phyloP scores from a whole-genome alignment of 2,888 invertebrate genomes.

The Pollenia angustigena region DNA sequence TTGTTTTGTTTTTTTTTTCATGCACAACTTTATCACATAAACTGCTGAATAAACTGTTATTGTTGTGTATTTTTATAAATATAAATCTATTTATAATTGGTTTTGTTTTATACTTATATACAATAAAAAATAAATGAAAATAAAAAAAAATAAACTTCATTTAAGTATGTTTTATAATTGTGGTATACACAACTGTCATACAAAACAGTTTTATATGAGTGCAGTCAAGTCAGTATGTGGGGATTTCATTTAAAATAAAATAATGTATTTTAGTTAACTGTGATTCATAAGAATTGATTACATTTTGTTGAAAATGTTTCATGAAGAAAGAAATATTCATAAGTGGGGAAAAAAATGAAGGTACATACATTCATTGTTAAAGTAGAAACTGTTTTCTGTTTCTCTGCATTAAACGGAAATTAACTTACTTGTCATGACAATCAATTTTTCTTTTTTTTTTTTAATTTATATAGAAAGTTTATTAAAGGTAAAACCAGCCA shows the following conservation, averaged over 20 bases:
- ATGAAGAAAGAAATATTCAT: background rate
- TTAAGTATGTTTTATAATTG: conserved; percentile 38
- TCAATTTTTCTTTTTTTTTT: conserved; percentile 43
- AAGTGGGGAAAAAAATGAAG: background rate
- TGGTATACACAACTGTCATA: conserved; percentile 6
- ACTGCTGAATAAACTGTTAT: conserved; percentile 32
- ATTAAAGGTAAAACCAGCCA: conserved; percentile 18
- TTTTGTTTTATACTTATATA: conserved; percentile 34
- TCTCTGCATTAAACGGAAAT: conserved; percentile 62
- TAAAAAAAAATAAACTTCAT: background rate
- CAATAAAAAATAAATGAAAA: background rate
- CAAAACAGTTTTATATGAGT: background rate
- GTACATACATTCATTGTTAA: background rate
- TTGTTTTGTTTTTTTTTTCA: background rate
- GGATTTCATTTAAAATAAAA: conserved; percentile 14
- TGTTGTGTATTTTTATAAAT: conserved; percentile 37
- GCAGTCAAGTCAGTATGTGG: background rate
- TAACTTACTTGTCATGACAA: conserved; percentile 69
- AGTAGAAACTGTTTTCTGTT: conserved; percentile 15
- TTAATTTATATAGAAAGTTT: conserved; percentile 59
- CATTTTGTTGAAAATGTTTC: conserved; percentile 28
- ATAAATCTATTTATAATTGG: conserved; percentile 60
- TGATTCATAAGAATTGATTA: conserved; percentile 67
- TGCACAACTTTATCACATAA: background rate
- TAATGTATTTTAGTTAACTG: conserved; percentile 37